Evolutionary conservation across 2,797 vertebrate species (phyloP), one percentile per base, ranked within the genome.

Genomic region (Xiphophorus birchmanni): DNA sequence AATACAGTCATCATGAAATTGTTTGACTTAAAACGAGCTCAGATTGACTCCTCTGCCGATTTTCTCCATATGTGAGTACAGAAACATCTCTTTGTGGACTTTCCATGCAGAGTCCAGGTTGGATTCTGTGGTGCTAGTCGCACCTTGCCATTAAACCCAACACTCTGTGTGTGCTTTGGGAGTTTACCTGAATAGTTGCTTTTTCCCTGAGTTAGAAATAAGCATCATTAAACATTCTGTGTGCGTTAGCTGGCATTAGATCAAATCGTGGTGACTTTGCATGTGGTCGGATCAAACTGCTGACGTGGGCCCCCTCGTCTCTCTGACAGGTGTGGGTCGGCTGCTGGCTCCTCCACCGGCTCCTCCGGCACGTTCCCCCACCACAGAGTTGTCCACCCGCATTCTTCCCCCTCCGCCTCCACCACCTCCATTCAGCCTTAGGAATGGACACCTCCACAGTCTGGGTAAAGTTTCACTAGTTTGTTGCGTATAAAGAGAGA

Each of bases 341-440:
- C 88, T 97, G 80, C 88, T 97, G 80, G 96, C 96, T 83, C 96
- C 97, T 65, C 98, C 98, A 32, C 98, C 98, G 0, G 97, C 95
- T 73, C 98, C 98, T 17, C 98, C 98, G 0, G 93, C 96, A 15
- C 97, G 98, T 56, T 99, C 98, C 8, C 96, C 98, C 58, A 94
- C 94, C 72, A 99, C 98, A 0, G 98, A 99, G 89, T 95, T 99
- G 60, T 96, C 98, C 2, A 96, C 94, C 93, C 97, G 96, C 89
- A 96, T 95, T 91, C 96, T 96, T 60, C 95, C 96, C 18, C 93
- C 95, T 78, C 94, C 84, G 23, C 93, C 85, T 10, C 92, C 88
- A 12, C 95, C 94, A 76, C 93, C 89, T 83, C 90, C 87, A 23
- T 85, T 91, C 82, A 84, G 89, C 52, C 89, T 96, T 81, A 96